A percentile compares a stretch with the other conserved stretches of the same genome.
Conservation (phyloP, 2,888 invertebrate genomes). For the Aplocera efformata region DNA sequence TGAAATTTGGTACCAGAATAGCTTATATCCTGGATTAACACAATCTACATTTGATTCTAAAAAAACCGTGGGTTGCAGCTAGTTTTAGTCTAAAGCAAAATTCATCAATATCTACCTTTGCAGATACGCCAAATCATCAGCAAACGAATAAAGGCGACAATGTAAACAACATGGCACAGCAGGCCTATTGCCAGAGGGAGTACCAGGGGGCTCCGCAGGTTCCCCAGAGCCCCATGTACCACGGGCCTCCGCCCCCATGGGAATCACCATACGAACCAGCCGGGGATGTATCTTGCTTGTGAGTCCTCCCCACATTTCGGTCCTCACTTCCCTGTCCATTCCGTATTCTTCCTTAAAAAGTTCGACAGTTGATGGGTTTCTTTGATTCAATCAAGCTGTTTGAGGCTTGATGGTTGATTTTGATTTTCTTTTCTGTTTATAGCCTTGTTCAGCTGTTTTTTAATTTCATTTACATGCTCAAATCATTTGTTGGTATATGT, state of each 20-base stretch:
- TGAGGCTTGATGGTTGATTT: conserved; percentile 4
- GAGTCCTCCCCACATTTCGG: conserved; percentile 68
- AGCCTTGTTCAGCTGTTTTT: conserved; percentile 17
- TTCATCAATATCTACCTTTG: conserved; percentile 47
- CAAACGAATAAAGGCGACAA: conserved; percentile 74
- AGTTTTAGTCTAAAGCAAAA: conserved; percentile 14
- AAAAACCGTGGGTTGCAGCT: too few relatives aligned
- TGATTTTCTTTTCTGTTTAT: conserved; percentile 12
- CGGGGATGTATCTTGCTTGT: conserved; percentile 77
- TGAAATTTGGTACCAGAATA: too few relatives aligned
- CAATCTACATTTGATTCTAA: too few relatives aligned
- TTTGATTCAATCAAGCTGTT: conserved; percentile 3
- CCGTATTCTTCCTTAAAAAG: conserved; percentile 12
- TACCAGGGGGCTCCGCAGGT: conserved; percentile 55
- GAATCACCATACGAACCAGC: conserved; percentile 74
- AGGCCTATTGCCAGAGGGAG: conserved; percentile 64
- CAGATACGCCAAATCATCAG: conserved; percentile 71
- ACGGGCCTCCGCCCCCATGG: conserved; percentile 60
- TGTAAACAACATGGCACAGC: conserved; percentile 77
- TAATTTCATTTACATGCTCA: conserved; percentile 8
- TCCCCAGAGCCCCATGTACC: conserved; percentile 59
- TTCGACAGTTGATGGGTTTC: conserved; percentile 8
- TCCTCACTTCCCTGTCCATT: conserved; percentile 43
- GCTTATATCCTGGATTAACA: too few relatives aligned
- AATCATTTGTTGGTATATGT: too few relatives aligned